Conservation (phyloP, 2,797 vertebrate genomes). For the Thaleichthys pacificus region DNA sequence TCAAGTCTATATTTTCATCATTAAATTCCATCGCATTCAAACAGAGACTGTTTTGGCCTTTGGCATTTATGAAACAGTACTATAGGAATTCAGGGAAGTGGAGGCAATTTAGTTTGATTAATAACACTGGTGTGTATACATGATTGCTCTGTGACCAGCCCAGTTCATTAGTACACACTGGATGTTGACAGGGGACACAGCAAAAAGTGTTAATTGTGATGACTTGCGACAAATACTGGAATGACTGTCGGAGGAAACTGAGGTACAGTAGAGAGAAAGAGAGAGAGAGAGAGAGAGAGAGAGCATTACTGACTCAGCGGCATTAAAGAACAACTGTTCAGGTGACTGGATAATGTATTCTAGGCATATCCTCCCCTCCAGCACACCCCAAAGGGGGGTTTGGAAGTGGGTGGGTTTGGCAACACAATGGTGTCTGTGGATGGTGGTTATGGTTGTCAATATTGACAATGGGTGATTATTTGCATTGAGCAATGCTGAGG, state of each 20-base stretch:
- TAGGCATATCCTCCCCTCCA: not conserved
- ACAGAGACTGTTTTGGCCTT: not conserved
- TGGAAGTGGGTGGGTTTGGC: not conserved
- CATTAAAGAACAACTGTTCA: conserved; percentile 13
- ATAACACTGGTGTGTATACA: not conserved
- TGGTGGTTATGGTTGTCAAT: not conserved
- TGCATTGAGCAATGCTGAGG: not conserved
- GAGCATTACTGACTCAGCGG: conserved; percentile 10
- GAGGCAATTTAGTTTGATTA: not conserved
- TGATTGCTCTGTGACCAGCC: too few relatives aligned
- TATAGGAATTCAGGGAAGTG: not conserved
- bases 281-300: not conserved
- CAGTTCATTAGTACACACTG: too few relatives aligned
- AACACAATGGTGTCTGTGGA: not conserved
- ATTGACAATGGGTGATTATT: not conserved
- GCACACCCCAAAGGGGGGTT: not conserved
- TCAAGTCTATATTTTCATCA: not conserved
- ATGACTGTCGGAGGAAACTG: not conserved
- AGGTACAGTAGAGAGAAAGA: too few relatives aligned
- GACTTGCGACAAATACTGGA: too few relatives aligned
- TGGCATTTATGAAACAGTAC: not conserved
- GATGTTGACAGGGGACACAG: too few relatives aligned
- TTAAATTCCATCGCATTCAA: not conserved
- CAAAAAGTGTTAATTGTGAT: too few relatives aligned
- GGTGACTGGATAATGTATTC: not conserved